Conservation (phyloP, 2,113 vertebrate genomes). For the Pachycephala philippinensis region DNA sequence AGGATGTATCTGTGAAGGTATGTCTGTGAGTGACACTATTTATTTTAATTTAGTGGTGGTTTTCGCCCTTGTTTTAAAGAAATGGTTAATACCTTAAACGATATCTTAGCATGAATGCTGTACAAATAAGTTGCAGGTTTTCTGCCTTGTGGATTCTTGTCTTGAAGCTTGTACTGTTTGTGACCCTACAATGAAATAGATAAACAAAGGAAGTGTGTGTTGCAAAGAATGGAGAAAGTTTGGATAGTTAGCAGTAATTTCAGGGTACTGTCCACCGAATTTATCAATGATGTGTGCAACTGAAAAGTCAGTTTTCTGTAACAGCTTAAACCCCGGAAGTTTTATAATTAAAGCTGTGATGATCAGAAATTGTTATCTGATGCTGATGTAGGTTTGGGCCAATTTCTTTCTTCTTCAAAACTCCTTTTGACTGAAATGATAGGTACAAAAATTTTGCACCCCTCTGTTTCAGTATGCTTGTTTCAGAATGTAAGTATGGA, state of each 20-base stretch:
- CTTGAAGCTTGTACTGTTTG: fast-evolving
- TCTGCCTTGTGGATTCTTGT: not conserved
- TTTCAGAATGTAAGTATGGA: not conserved
- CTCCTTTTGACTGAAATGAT: not conserved
- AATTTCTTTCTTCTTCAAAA: not conserved
- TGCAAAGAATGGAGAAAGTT: not conserved
- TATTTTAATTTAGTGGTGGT: not conserved
- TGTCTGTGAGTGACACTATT: not conserved
- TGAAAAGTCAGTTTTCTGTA: not conserved
- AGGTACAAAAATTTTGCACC: not conserved
- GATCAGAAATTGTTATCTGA: not conserved
- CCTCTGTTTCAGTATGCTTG: not conserved
- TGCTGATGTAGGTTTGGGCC: not conserved
- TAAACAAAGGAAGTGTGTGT: not conserved
- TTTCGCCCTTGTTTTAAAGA: not conserved
- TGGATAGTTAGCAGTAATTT: not conserved
- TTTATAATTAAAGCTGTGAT: not conserved
- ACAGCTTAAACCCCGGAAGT: not conserved
- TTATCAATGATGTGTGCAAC: not conserved
- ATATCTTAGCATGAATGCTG: not conserved
- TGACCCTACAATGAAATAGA: not conserved
- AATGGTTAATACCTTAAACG: not conserved
- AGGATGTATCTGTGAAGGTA: not conserved
- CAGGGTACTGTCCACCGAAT: not conserved
- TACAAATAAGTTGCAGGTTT: not conserved